Evolutionary conservation across 2,113 vertebrate species (phyloP).

Genomic region (Halcyon senegalensis): DNA sequence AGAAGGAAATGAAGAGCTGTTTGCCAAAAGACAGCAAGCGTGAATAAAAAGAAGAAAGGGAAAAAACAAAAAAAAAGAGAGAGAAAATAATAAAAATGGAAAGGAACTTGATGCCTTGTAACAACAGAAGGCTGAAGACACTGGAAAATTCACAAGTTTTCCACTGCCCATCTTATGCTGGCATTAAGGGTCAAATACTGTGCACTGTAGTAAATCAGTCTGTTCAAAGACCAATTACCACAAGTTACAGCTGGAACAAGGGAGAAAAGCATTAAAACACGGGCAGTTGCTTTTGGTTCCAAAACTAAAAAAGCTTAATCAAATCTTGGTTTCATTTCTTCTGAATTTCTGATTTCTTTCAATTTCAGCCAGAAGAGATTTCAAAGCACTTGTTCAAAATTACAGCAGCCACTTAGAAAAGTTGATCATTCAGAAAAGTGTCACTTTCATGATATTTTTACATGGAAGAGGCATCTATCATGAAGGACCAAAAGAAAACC

Average conservation of each 20-base stretch:
- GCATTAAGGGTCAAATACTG: background rate
- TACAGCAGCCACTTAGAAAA: background rate
- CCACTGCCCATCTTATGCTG: background rate
- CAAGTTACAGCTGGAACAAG: background rate
- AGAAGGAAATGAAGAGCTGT: conserved; percentile 10
- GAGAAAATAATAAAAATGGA: background rate
- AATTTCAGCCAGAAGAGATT: background rate
- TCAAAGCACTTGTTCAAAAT: background rate
- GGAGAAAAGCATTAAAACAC: background rate
- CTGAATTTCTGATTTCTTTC: background rate
- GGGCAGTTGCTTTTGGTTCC: background rate
- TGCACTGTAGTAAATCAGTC: background rate
- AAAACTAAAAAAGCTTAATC: background rate
- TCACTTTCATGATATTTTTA: background rate
- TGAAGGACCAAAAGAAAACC: background rate
- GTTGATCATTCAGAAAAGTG: background rate
- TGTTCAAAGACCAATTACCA: background rate
- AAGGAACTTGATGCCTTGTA: background rate
- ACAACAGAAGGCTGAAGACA: background rate
- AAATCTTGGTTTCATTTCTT: background rate
- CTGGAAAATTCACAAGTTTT: background rate
- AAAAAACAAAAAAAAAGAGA: no score
- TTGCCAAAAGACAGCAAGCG: background rate
- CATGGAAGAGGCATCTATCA: background rate
- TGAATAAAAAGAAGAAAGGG: background rate